phyloP scores from a whole-genome alignment of 2,797 vertebrate species.

The Peromyscus attwateri region DNA sequence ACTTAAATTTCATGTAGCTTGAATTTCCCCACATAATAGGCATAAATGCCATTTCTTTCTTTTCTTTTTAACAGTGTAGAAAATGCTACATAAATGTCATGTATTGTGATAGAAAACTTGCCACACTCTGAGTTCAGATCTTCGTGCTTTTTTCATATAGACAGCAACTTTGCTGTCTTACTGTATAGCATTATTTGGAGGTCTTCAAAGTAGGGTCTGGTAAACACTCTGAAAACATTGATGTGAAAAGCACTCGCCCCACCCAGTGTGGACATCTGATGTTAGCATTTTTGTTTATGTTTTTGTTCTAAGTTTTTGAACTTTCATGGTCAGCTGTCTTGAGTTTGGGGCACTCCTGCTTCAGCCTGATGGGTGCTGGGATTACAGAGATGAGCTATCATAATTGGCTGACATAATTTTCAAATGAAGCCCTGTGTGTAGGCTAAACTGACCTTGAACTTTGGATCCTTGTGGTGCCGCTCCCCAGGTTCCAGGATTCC shows the following conservation, averaged over 20 bases:
- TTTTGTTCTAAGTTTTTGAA: background rate
- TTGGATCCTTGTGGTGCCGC: no score
- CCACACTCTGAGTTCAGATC: constrained; percentile 21
- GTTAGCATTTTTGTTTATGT: background rate
- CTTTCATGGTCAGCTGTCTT: no score
- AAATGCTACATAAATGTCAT: constrained; percentile 67
- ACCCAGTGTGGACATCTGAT: background rate
- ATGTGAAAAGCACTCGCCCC: background rate
- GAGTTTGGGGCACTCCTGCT: background rate
- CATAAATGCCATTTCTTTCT: background rate
- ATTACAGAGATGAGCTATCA: background rate
- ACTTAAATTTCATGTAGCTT: constrained; percentile 64
- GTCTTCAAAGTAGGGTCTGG: constrained; percentile 1
- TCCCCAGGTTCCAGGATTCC: background rate
- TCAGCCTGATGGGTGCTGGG: background rate
- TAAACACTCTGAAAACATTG: background rate
- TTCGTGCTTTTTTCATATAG: constrained; percentile 31
- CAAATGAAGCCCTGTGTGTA: constrained; percentile 6
- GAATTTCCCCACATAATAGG: constrained; percentile 33
- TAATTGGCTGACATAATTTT: background rate
- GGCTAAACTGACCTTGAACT: background rate
- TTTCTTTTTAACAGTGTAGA: constrained; percentile 39
- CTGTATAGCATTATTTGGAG: constrained; percentile 52
- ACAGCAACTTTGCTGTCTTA: constrained; percentile 47
- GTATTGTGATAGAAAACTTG: constrained; percentile 32